Evolutionary conservation across 2,797 vertebrate genomes (phyloP).

Genomic region (Nasua narica): DNA sequence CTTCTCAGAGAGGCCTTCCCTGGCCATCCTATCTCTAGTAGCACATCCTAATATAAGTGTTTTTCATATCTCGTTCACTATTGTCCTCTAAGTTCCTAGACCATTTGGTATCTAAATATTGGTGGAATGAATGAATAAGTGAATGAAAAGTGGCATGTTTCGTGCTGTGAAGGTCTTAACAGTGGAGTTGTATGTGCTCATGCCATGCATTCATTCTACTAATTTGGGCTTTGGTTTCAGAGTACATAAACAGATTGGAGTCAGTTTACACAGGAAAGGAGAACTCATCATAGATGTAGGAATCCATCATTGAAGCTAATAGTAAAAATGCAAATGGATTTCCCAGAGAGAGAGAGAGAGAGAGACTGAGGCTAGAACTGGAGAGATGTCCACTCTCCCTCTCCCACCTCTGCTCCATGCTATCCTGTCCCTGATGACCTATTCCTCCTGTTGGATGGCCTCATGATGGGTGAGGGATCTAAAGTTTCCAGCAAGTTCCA

Average conservation of each 20-base stretch:
- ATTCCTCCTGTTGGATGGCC: background rate
- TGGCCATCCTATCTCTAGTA: accelerated
- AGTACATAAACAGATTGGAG: background rate
- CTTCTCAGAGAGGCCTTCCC: background rate
- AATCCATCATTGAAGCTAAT: background rate
- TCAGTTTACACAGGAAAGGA: background rate
- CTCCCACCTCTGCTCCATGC: background rate
- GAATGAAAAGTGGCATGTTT: background rate
- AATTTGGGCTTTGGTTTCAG: background rate
- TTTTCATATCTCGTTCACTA: background rate
- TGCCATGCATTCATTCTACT: background rate
- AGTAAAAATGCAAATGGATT: background rate
- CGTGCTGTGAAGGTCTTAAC: background rate
- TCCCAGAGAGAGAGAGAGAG: background rate
- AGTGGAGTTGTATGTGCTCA: background rate
- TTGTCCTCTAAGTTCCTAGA: background rate
- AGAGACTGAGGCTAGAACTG: background rate
- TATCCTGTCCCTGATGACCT: accelerated
- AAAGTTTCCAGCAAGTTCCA: background rate
- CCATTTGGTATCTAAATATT: background rate
- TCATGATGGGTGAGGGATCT: background rate
- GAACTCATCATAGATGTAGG: background rate
- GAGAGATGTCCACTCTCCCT: too few species aligned
- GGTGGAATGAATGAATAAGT: background rate
- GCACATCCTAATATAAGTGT: too few species aligned